Base-by-base conservation (phyloP, 1,140 invertebrate species). In the Ephestia elutella region DNA sequence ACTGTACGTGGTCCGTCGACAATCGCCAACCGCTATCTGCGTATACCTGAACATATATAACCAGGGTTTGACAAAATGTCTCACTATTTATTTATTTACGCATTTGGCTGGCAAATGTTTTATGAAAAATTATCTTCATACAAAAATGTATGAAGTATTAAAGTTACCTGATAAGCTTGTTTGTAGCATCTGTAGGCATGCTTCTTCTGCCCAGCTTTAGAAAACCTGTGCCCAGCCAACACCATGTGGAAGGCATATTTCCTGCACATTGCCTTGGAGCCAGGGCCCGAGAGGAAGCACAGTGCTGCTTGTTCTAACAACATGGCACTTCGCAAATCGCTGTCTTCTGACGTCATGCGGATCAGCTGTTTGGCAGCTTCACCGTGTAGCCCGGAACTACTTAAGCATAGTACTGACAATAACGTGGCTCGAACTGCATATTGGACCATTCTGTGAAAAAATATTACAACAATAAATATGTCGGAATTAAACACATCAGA, bases 201-300 rank as follows among this genome's bases (percentile, higher is more conserved):
- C 78, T 93, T 95, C 57, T 94, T 93, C 78, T 98, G 96, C 0
- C 95, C 95, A 11, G 97, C 95, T 86, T 99, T 98, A 3, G 95
- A 94, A 82, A 93, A 99, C 58, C 97, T 90, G 85, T 98, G 96
- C 3, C 98, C 98, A 51, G 98, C 96, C 13, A 99, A 89, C 17
- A 99, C 97, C 90, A 97, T 95, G 76, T 99, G 97, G 82, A 99
- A 99, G n/a, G 97, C 96, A 85, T 98, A 99, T 86, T 99, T 99
- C 50, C 98, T 90, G 61, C 95, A 92, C 93, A 97, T 95, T 5
- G 84, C 75, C 49, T 75, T 81, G 13, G 92, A 91, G 1, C 92
- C 91, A 48, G 93, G 92, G 2, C 90, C 88, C 4, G 90, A 92
- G 20, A 99, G 90, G 79, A 97, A 99, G 80, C 96, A 98, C 77